Percentiles rank a stretch among this genome's conserved stretches.
Evolutionary conservation across 2,797 vertebrate genomes (phyloP).

Genomic region (Emydoidea blandingii): DNA sequence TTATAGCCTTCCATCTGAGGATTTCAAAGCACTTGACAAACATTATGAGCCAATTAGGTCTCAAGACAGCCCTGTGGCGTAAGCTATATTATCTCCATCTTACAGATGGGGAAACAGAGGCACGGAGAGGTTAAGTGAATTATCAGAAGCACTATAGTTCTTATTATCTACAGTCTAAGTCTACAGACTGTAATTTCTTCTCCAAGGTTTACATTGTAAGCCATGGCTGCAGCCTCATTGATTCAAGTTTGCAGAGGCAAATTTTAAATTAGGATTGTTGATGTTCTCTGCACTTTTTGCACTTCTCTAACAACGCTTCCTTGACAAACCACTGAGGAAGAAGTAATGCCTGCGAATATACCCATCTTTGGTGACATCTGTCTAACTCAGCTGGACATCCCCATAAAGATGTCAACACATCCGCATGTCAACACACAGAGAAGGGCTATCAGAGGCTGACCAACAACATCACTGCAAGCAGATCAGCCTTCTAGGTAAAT

Average conservation of each 20-base stretch:
- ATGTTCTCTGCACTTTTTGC: not conserved
- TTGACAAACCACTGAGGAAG: conserved; percentile 63
- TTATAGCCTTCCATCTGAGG: not conserved
- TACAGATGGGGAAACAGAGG: not conserved
- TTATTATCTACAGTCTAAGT: not conserved
- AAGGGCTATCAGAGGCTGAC: conserved; percentile 35
- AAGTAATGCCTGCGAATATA: conserved; percentile 63
- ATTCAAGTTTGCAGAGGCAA: not conserved
- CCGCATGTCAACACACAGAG: conserved; percentile 23
- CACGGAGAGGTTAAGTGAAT: not conserved
- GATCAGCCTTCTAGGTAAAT: conserved; percentile 60
- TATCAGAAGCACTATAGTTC: not conserved
- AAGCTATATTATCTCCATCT: not conserved
- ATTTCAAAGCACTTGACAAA: not conserved
- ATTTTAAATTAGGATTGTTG: not conserved
- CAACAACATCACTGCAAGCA: not conserved
- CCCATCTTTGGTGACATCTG: conserved; percentile 45
- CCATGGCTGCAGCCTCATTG: not conserved
- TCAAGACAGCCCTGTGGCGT: not conserved
- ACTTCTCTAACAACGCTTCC: conserved; percentile 15
- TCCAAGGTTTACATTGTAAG: not conserved
- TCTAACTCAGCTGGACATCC: conserved; percentile 55
- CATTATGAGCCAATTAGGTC: not conserved
- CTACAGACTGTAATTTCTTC: not conserved
- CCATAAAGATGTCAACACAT: conserved; percentile 41